Percentiles rank a stretch among this genome's conserved stretches.
Evolutionary conservation across 2,797 vertebrate genomes (phyloP).

Genomic region (Hyperoplus immaculatus): DNA sequence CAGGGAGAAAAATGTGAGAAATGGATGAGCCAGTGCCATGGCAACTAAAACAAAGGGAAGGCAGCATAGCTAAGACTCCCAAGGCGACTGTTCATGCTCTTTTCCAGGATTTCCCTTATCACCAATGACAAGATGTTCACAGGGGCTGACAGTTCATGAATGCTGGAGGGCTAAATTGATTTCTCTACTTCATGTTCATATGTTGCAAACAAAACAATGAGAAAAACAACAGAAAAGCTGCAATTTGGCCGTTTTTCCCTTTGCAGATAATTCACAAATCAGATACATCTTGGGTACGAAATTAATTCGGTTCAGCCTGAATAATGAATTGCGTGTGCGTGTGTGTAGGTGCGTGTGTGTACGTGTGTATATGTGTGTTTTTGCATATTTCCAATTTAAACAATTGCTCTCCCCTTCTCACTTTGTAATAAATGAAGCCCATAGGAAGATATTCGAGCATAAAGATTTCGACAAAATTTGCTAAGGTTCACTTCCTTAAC

Average conservation of each 20-base stretch:
- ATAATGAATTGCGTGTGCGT: slow-evolving; percentile 33
- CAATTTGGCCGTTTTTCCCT: slow-evolving; percentile 33
- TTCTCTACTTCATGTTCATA: slow-evolving; percentile 42
- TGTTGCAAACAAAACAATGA: slow-evolving; percentile 29
- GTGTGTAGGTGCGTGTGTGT: neutral
- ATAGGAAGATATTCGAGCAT: slow-evolving; percentile 9
- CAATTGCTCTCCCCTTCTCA: slow-evolving; percentile 4
- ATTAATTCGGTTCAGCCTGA: slow-evolving; percentile 59
- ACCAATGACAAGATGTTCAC: slow-evolving; percentile 68
- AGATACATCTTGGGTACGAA: slow-evolving; percentile 52
- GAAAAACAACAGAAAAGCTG: slow-evolving; percentile 33
- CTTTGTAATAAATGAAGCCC: slow-evolving; percentile 34
- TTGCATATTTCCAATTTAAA: slow-evolving; percentile 51
- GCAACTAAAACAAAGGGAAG: slow-evolving; percentile 75
- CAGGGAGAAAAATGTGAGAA: slow-evolving; percentile 53
- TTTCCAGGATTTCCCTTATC: slow-evolving; percentile 68
- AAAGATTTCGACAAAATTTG: slow-evolving; percentile 7
- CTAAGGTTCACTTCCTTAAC: slow-evolving; percentile 69
- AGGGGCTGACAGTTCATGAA: slow-evolving; percentile 60
- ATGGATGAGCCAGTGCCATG: slow-evolving; percentile 68
- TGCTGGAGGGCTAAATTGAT: slow-evolving; percentile 54
- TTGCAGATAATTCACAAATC: slow-evolving; percentile 46
- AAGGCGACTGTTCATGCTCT: slow-evolving; percentile 56
- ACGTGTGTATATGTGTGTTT: slow-evolving; percentile 11
- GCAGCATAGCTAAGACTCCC: slow-evolving; percentile 57